These are phyloP conservation scores for Thymelicus lineola DNA, from an alignment of 2,888 invertebrate species.

Conservation along the genomic window DNA sequence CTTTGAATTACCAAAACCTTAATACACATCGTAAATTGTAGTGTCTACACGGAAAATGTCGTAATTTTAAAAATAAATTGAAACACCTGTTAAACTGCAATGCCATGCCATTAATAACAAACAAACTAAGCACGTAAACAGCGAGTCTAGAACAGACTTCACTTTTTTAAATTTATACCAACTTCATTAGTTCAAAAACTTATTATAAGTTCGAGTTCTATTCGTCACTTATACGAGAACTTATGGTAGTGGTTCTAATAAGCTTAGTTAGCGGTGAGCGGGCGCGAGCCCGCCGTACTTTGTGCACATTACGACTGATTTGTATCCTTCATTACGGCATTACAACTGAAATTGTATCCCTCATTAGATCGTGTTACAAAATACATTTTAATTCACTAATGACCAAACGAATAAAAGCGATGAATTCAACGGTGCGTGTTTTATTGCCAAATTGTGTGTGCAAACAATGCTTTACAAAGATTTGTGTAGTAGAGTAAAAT, in stretches of 20 bases:
- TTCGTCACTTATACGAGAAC: slow-evolving; percentile 26
- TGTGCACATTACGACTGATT: slow-evolving; percentile 17
- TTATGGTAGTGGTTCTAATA: slow-evolving; percentile 56
- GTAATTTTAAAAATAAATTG: too few species aligned
- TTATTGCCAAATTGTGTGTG: neutral
- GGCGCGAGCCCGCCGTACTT: slow-evolving; percentile 12
- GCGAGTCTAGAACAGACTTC: too few species aligned
- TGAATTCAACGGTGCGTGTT: neutral
- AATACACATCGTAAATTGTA: too few species aligned
- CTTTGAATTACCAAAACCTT: too few species aligned
- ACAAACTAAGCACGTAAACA: too few species aligned
- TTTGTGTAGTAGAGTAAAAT: neutral
- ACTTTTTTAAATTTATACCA: neutral
- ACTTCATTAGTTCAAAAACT: neutral
- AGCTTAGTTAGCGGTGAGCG: slow-evolving; percentile 57
- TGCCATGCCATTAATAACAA: too few species aligned
- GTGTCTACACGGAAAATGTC: too few species aligned
- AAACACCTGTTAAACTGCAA: too few species aligned
- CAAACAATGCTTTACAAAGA: neutral
- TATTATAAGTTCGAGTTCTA: neutral
- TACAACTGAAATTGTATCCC: slow-evolving; percentile 2
- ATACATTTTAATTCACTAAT: slow-evolving; percentile 6
- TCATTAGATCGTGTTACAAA: slow-evolving; percentile 1
- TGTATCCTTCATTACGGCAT: slow-evolving; percentile 15
- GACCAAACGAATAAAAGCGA: too few species aligned